Evolutionary conservation across 2,797 vertebrate genomes (phyloP).

Genomic region (Rhinophrynus dorsalis): DNA sequence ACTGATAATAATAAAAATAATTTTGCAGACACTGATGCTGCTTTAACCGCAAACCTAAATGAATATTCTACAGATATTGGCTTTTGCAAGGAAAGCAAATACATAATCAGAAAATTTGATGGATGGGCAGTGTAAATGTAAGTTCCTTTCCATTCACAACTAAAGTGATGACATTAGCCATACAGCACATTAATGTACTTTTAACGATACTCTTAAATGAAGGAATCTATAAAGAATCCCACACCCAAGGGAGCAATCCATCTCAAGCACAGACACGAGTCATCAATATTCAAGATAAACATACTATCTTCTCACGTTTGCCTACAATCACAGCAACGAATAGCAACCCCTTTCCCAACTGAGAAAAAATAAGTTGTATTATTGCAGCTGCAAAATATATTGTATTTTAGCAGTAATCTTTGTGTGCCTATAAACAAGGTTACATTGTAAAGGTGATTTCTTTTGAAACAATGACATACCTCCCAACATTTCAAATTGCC

Average conservation of each 20-base stretch:
- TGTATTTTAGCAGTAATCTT: too few species aligned
- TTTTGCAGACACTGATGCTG: too few species aligned
- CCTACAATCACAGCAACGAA: background rate
- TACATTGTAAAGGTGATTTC: too few species aligned
- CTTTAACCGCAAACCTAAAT: too few species aligned
- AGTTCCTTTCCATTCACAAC: background rate
- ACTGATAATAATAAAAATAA: too few species aligned
- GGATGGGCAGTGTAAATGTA: background rate
- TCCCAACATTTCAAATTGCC: too few species aligned
- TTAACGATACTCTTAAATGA: slow-evolving; percentile 30
- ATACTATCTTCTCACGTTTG: background rate
- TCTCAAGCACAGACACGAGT: slow-evolving; percentile 1
- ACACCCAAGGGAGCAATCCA: slow-evolving; percentile 8
- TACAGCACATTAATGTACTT: slow-evolving; percentile 3
- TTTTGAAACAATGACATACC: too few species aligned
- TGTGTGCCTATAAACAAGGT: too few species aligned
- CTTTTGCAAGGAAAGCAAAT: too few species aligned
- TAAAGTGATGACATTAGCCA: background rate
- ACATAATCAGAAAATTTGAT: background rate
- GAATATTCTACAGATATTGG: too few species aligned
- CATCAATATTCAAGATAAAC: slow-evolving; percentile 8
- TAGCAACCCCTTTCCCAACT: background rate
- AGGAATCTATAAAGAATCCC: slow-evolving; percentile 16
- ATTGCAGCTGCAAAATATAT: background rate
- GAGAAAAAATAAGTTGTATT: background rate